Base-by-base conservation (phyloP, 1,140 invertebrate genomes). In the Monomorium pharaonis region DNA sequence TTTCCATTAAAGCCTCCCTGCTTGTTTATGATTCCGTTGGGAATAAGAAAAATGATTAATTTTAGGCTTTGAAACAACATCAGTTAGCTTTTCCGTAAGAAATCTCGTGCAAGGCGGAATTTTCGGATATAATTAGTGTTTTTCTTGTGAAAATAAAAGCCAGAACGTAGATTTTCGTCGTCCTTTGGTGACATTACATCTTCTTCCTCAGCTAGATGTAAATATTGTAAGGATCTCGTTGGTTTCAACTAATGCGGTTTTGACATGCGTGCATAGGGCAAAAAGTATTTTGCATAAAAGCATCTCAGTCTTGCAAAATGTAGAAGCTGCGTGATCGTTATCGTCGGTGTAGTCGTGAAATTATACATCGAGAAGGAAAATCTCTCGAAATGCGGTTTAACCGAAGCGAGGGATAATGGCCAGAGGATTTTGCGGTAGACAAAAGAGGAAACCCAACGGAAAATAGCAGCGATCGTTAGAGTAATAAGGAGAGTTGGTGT, bases 401-500 rank as follows among this genome's bases (percentile, higher is more conserved):
- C 78, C 88, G 42, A 65, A 90, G 87, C 67, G 80, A 89, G 70
- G 70, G 88, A 90, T 90, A 89, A 91, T 88, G 88, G 74, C 21
- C 62, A 60, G 27, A 67, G 69, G 65, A 84, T 69, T 77, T 63
- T 51, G 37, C 37, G 47, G 56, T 27, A 10, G 37, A 47, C 33
- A 47, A 58, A 72, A 67, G 85, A 85, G 67, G 44, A 78, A 85
- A 67, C 62, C 54, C 16, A 47, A 44, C 21, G n/a, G 7, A 63
- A 58, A 30, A 9, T 24, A 21, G 18, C n/a, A 51, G n/a, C 51
- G 9, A 85, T 91, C 87, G 86, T 89, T 91, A 87, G 67, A 77
- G 16, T 77, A 84, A 84, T 84, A 84, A 90, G 87, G 70, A 86
- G 84, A 87, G 62, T 65, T 51, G 70, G n/a, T 49, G 74, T 56